phyloP scores from a whole-genome alignment of 2,113 vertebrate species.

The Mormyrus iriodes region DNA sequence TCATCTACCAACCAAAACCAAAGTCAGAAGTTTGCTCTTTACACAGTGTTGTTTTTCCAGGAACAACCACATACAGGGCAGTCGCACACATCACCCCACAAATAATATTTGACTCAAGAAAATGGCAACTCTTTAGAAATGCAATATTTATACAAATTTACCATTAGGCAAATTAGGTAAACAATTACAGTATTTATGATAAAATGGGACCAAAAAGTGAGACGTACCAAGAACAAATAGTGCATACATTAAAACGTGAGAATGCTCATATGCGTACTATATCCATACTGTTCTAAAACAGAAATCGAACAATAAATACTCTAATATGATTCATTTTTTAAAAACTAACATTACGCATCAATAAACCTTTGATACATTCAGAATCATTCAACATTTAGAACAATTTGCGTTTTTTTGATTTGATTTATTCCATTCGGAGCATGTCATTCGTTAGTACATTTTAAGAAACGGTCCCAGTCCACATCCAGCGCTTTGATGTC shows the following conservation, averaged over 20 bases:
- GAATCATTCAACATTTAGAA: background rate
- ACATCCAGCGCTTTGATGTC: background rate
- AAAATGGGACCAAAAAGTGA: background rate
- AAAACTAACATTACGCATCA: background rate
- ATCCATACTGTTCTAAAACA: background rate
- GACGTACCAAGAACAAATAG: background rate
- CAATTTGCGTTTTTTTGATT: background rate
- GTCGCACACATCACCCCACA: background rate
- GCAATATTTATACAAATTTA: conserved; percentile 11
- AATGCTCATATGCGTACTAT: background rate
- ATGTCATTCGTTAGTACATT: background rate
- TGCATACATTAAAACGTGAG: background rate
- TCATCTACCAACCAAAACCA: background rate
- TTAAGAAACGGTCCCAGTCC: background rate
- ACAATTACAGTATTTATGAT: conserved; percentile 11
- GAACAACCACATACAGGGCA: background rate
- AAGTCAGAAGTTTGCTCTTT: background rate
- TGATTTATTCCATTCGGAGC: background rate
- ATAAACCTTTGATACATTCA: conserved; percentile 21
- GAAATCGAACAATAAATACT: conserved; percentile 16
- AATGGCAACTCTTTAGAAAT: background rate
- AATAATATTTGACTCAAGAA: background rate
- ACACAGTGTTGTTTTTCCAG: background rate
- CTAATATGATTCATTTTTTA: background rate
- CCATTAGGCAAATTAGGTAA: background rate